A percentile compares a stretch with the other conserved stretches of the same genome.
These are phyloP conservation scores for Eptatretus atami DNA, from an alignment of 2,797 vertebrate genomes.

Conservation along the genomic window DNA sequence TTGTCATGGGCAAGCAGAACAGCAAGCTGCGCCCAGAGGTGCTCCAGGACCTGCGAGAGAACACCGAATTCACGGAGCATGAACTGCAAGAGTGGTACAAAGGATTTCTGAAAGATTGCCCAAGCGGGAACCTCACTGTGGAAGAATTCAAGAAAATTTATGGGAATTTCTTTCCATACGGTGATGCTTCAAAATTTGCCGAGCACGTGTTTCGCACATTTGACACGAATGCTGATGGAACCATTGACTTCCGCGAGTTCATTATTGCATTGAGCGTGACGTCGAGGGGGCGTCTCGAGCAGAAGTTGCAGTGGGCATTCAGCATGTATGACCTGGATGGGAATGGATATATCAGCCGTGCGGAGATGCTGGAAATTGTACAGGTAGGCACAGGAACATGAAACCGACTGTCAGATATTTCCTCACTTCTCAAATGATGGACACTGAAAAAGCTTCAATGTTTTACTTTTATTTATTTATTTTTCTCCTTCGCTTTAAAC, in stretches of 20 bases:
- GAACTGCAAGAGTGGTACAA: conserved; percentile 58
- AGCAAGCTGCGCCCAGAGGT: conserved; percentile 42
- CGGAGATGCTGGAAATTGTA: conserved; percentile 50
- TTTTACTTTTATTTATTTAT: too few relatives aligned
- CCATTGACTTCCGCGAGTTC: conserved; percentile 49
- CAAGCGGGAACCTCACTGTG: conserved; percentile 37
- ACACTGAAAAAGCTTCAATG: too few relatives aligned
- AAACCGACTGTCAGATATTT: too few relatives aligned
- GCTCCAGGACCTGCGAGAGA: conserved; percentile 39
- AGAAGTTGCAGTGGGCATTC: conserved; percentile 46
- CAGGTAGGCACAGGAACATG: conserved; percentile 17
- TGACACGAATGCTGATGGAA: conserved; percentile 35
- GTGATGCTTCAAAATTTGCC: conserved; percentile 38
- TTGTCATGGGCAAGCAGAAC: conserved; percentile 38
- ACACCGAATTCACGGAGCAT: conserved; percentile 41
- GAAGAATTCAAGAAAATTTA: conserved; percentile 57
- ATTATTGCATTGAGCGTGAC: conserved; percentile 44
- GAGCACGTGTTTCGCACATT: conserved; percentile 49
- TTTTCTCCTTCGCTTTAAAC: too few relatives aligned
- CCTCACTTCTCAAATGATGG: too few relatives aligned
- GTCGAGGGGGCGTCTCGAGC: conserved; percentile 34
- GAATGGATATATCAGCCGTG: conserved; percentile 46
- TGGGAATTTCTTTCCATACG: conserved; percentile 42
- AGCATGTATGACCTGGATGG: conserved; percentile 52
- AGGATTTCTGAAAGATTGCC: conserved; percentile 49